Conservation (phyloP, 2,113 vertebrate species). For the Pagrus major region DNA sequence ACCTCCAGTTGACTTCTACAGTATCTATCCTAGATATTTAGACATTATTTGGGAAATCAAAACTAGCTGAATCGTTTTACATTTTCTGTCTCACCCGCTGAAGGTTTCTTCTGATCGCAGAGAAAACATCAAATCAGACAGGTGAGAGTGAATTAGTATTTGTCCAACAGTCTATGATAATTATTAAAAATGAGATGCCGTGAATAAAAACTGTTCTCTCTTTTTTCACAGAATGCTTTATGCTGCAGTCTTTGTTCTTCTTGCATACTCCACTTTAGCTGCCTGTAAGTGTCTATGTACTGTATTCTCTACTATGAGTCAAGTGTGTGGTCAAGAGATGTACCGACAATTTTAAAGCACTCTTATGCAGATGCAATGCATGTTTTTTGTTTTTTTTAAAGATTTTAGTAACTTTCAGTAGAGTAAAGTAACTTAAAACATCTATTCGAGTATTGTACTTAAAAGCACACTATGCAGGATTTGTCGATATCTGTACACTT, state of each 20-base stretch:
- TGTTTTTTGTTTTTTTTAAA: too few species aligned
- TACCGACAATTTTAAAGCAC: too few species aligned
- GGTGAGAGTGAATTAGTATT: not conserved
- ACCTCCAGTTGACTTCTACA: too few species aligned
- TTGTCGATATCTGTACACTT: too few species aligned
- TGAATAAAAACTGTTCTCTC: not conserved
- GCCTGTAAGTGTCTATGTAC: conserved; percentile 4
- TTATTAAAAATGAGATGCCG: not conserved
- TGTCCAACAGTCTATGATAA: not conserved
- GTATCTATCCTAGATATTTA: too few species aligned
- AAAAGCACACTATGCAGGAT: too few species aligned
- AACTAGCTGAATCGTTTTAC: not conserved
- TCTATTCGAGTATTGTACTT: too few species aligned
- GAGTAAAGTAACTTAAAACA: too few species aligned
- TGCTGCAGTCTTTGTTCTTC: not conserved
- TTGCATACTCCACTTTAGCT: not conserved
- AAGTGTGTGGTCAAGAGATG: too few species aligned
- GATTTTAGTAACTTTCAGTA: too few species aligned
- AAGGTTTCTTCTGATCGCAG: not conserved
- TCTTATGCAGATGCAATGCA: too few species aligned
- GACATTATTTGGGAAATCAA: not conserved
- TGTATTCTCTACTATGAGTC: too few species aligned
- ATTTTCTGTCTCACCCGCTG: not conserved
- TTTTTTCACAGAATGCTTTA: conserved; percentile 22
- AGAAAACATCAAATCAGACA: not conserved